Percentiles rank a stretch among this genome's conserved stretches.
These are phyloP conservation scores for Lasiurus borealis DNA, from an alignment of 2,113 vertebrate species.

Conservation along the genomic window DNA sequence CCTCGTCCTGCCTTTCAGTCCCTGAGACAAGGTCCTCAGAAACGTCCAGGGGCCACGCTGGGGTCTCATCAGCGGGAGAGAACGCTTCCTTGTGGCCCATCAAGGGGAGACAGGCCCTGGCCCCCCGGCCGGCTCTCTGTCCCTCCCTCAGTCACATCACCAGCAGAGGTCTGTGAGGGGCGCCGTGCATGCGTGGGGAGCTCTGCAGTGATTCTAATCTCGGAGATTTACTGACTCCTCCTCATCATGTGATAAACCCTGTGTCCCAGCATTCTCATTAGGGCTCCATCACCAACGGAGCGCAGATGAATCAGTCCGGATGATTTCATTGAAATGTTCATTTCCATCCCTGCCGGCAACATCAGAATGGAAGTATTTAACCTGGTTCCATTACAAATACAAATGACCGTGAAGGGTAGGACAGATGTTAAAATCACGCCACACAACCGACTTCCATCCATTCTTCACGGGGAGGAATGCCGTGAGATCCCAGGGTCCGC, in stretches of 20 bases:
- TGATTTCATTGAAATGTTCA: constrained; percentile 86
- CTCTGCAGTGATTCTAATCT: constrained; percentile 77
- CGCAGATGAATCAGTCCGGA: constrained; percentile 80
- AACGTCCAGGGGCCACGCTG: background rate
- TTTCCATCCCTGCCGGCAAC: constrained; percentile 87
- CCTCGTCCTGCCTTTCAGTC: constrained; percentile 30
- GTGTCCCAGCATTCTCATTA: constrained; percentile 80
- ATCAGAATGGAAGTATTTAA: constrained; percentile 88
- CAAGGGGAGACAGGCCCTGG: constrained; percentile 65
- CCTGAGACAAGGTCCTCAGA: constrained; percentile 44
- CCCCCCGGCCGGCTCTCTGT: background rate
- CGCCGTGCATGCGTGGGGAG: background rate
- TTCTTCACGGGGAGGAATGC: constrained; percentile 81
- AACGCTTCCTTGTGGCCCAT: constrained; percentile 72
- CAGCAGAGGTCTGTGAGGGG: constrained; percentile 67
- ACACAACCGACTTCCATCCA: constrained; percentile 82
- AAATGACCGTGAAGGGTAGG: constrained; percentile 86
- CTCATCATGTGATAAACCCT: constrained; percentile 81
- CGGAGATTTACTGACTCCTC: constrained; percentile 78
- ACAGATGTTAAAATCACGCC: constrained; percentile 86
- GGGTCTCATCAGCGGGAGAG: constrained; percentile 62
- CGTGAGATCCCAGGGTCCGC: constrained; percentile 81
- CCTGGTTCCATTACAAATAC: constrained; percentile 88
- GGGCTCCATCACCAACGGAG: constrained; percentile 82
- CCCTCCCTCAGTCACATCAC: constrained; percentile 60